Evolutionary conservation across 1,140 invertebrate species (phyloP).

Genomic region (Planococcus citri): DNA sequence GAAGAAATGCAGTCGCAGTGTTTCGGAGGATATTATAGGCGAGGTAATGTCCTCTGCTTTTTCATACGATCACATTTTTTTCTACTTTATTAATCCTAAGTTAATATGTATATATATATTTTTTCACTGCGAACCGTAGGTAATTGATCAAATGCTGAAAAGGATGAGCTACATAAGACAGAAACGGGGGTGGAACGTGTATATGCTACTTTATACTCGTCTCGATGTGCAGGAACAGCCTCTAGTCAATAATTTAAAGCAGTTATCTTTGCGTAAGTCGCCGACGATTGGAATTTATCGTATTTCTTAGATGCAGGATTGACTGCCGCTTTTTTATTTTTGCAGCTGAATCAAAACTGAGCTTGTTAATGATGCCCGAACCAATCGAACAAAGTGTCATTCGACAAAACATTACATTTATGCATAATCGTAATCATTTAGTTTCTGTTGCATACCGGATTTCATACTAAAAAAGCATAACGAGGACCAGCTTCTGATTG

Average conservation of each 20-base stretch:
- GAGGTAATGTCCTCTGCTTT: constrained; percentile 38
- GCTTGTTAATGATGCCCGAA: constrained; percentile 51
- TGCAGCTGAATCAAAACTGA: constrained; percentile 30
- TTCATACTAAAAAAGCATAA: constrained; percentile 91
- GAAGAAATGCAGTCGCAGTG: constrained; percentile 97
- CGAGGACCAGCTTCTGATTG: constrained; percentile 82
- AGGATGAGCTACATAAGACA: constrained; percentile 84
- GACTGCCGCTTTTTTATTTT: too few species aligned
- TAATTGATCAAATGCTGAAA: constrained; percentile 84
- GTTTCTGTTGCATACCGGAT: constrained; percentile 88
- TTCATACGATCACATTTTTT: background rate
- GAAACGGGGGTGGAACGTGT: constrained; percentile 98
- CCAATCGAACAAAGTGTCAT: constrained; percentile 66
- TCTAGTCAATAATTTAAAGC: constrained; percentile 54
- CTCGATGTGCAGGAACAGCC: constrained; percentile 57
- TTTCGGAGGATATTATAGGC: constrained; percentile 95
- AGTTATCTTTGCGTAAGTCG: constrained; percentile 53
- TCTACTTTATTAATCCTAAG: too few species aligned
- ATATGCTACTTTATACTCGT: constrained; percentile 93
- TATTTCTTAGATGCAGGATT: background rate
- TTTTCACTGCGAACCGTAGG: constrained; percentile 38
- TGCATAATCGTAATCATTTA: constrained; percentile 88
- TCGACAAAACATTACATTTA: constrained; percentile 83
- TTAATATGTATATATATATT: constrained; percentile 21
- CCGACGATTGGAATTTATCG: background rate